Base-by-base conservation (phyloP, 2,888 invertebrate genomes). In the Elaeidobius kamerunicus region DNA sequence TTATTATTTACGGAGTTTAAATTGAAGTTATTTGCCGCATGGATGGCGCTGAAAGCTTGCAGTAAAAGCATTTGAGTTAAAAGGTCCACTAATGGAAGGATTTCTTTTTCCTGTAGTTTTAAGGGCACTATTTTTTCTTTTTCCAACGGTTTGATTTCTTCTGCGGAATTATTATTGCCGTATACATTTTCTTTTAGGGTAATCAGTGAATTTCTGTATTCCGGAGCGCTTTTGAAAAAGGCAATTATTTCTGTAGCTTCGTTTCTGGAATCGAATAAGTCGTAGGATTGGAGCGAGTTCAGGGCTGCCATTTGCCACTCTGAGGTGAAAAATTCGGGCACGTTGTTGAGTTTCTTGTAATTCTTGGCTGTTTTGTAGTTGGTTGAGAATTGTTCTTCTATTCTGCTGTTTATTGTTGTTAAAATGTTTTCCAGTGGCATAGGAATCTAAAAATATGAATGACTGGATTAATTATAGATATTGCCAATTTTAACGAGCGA, bases 351-450 rank as follows among this genome's bases (percentile, higher is more conserved):
- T 60, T 70, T 73, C 44, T 65, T 67, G 47, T 65, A 73, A 18
- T 56, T 61, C 53, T 66, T 70, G 9, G 67, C 63, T 7, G 71
- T 50, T 61, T 70, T 73, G 42, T 67, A 63, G 32, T 69, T 58
- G 2, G 55, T 44, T 0, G 69, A 66, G 53, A 70, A 70, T 39
- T 71, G 65, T 38, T 63, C 57, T 40, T 65, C 63, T 11, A 69
- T 55, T 50, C 64, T 63, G 2, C 58, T 38, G 41, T 70, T 68
- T n/a, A 72, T 68, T 7, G 45, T 51, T 2, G 49, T 23, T 2
- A 70, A 50, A n/a, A 68, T 53, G 6, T 40, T 35, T 11, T 49
- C 17, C 14, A 72, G 52, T 6, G 49, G 18, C 7, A 45, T 34
- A 2, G 60, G 40, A 18, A 61, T 16, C 46, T 60, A 34, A 6